These are phyloP conservation scores for Portunus trituberculatus DNA, from an alignment of 1,140 invertebrate genomes.

Conservation along the genomic window DNA sequence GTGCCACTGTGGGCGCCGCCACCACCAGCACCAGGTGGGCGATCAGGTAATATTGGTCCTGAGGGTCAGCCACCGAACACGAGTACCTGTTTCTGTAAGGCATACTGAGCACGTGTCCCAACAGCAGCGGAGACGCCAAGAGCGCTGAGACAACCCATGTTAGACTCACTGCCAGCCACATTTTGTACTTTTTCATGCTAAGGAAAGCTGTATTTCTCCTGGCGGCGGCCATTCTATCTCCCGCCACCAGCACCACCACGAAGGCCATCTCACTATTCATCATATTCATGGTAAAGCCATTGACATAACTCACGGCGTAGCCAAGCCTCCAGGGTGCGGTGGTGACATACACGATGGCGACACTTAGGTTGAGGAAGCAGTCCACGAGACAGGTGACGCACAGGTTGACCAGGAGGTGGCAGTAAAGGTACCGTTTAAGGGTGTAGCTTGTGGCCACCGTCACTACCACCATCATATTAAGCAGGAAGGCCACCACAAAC, in stretches of 20 bases:
- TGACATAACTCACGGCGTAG: conserved; percentile 69
- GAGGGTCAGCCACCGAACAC: conserved; percentile 70
- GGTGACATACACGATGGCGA: conserved; percentile 74
- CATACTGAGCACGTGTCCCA: conserved; percentile 67
- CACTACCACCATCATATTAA: conserved; percentile 74
- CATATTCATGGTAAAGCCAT: conserved; percentile 73
- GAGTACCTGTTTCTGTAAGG: conserved; percentile 76
- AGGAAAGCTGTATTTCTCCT: conserved; percentile 68
- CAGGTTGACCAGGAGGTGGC: conserved; percentile 72
- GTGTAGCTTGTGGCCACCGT: conserved; percentile 75
- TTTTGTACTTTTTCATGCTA: conserved; percentile 58
- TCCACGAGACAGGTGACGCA: conserved; percentile 66
- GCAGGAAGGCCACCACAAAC: conserved; percentile 70
- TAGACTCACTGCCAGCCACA: conserved; percentile 58
- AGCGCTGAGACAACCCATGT: conserved; percentile 68
- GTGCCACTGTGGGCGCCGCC: conserved; percentile 1
- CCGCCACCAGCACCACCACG: conserved; percentile 65
- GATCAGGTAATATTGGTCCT: conserved; percentile 72
- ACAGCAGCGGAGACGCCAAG: conserved; percentile 56
- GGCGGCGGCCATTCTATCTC: conserved; percentile 71
- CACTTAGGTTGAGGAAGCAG: conserved; percentile 73
- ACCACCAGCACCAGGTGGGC: conserved; percentile 63
- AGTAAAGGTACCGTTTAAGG: conserved; percentile 71
- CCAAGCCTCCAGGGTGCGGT: conserved; percentile 74
- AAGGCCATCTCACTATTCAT: conserved; percentile 74